Percentiles rank a stretch among this genome's conserved stretches.
Conservation (phyloP, 2,113 vertebrate genomes). For the Sinosuthora webbiana region DNA sequence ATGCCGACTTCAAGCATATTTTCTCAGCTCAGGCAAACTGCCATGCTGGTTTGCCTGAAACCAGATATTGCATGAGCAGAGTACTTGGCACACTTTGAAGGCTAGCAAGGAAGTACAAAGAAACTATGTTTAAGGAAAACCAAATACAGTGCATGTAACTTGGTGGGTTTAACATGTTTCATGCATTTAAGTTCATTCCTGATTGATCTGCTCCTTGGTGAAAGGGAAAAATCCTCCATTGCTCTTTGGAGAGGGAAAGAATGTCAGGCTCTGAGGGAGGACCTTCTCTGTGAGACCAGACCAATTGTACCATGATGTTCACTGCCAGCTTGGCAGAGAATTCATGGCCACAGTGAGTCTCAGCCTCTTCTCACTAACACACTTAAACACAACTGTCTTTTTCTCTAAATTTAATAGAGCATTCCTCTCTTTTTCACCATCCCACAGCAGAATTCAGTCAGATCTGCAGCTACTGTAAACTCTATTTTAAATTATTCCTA, state of each 20-base stretch:
- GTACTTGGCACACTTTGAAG: constrained; percentile 20
- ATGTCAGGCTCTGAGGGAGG: not conserved
- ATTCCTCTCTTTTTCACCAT: not conserved
- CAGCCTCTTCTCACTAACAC: not conserved
- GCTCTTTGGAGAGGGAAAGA: not conserved
- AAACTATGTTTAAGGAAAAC: constrained; percentile 8
- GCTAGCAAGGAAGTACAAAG: not conserved
- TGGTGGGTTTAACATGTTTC: not conserved
- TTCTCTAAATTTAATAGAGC: not conserved
- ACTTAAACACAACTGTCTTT: not conserved
- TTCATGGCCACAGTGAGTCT: not conserved
- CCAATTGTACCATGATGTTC: not conserved
- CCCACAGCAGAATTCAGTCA: not conserved
- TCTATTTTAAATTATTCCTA: not conserved
- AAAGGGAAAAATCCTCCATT: not conserved
- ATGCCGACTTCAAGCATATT: constrained; percentile 31
- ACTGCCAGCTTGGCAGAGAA: not conserved
- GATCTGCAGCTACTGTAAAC: not conserved
- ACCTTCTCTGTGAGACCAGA: not conserved
- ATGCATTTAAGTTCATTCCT: not conserved
- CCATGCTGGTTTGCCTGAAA: constrained; percentile 53
- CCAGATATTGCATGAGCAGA: constrained; percentile 23
- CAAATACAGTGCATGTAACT: not conserved
- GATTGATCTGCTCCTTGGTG: not conserved
- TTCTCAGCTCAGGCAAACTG: constrained; percentile 53